Base-by-base conservation (phyloP, 2,797 vertebrate genomes). In the Rhynchonycteris naso region DNA sequence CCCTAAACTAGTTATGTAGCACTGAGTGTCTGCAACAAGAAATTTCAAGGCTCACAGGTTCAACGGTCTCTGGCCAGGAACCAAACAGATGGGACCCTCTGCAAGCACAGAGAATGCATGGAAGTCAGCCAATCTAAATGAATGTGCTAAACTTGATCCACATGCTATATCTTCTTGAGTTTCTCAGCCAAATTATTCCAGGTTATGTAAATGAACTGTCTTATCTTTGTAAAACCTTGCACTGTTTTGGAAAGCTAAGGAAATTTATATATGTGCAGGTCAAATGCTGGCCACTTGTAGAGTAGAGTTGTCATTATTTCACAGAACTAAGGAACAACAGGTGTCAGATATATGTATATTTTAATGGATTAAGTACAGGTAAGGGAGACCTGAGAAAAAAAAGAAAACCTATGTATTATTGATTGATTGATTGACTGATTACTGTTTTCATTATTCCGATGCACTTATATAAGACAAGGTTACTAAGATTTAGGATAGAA, bases 141-240 rank as follows among this genome's bases (percentile, higher is more conserved):
- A 86, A 93, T 56, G 95, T 91, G 87, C 92, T 93, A 85, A 95
- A 92, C 90, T 96, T 79, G 65, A 91, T 91, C 92, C 93, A 86
- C 74, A 59, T 0, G 1, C 79, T 43, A 1, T 18, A 50, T 76
- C 88, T 95, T 88, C 94, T 95, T 84, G 92, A 94, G 66, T 96
- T 30, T 92, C 65, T 94, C 84, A 91, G 81, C 85, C 93, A 95
- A 87, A 94, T 95, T 92, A 96, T 84, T 87, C 79, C 21, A 59
- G 75, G 71, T 86, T 96, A 97, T 96, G 90, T 84, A 96, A 96
- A 97, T 86, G 79, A 93, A 86, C 54, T 75, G 71, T 68, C 76
- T 94, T 94, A 93, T 94, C 93, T 93, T 91, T 56, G 47, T 69
- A 88, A 96, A 96, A 78, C 54, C 90, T 93, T 96, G 56, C 33